These are phyloP conservation scores for Pungitius pungitius DNA, from an alignment of 2,113 vertebrate species.

Conservation along the genomic window DNA sequence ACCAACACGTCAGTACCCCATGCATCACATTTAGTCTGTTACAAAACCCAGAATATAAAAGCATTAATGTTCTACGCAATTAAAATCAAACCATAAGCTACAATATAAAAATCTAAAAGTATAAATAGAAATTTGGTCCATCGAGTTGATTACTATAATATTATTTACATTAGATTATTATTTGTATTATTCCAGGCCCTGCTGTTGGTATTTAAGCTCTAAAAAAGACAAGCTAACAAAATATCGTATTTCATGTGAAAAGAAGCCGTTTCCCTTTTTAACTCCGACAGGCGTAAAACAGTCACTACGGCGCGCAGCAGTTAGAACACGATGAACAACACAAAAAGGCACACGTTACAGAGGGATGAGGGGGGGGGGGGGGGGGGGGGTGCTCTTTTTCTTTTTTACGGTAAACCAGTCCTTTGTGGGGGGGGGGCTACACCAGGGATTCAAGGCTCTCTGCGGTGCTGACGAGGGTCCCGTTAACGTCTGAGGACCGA, in stretches of 20 bases:
- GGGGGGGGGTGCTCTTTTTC: too few species aligned
- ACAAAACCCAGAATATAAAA: constrained; percentile 81
- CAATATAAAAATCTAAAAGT: constrained; percentile 99
- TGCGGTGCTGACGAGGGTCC: constrained; percentile 80
- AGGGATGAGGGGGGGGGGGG: too few species aligned
- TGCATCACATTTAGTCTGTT: constrained; percentile 85
- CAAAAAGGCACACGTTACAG: constrained; percentile 94
- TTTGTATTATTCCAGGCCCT: constrained; percentile 77
- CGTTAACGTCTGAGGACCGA: constrained; percentile 87
- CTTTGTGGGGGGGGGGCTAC: constrained; percentile 66
- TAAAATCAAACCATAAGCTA: constrained; percentile 88
- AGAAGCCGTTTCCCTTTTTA: constrained; percentile 54
- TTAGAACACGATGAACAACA: constrained; percentile 80
- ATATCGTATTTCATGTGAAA: constrained; percentile 78
- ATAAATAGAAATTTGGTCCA: constrained; percentile 99
- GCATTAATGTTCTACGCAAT: constrained; percentile 77
- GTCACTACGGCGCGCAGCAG: constrained; percentile 79
- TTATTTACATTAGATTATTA: constrained; percentile 88
- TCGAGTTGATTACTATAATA: constrained; percentile 86
- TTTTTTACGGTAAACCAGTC: constrained; percentile 3
- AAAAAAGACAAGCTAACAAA: constrained; percentile 86
- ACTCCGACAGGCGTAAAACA: too few species aligned
- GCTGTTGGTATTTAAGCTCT: constrained; percentile 85
- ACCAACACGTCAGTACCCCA: constrained; percentile 84
- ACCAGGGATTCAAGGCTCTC: constrained; percentile 96